A percentile compares a stretch with the other conserved stretches of the same genome.
These are phyloP conservation scores for Lysandra bellargus DNA, from an alignment of 2,888 invertebrate species.

Conservation along the genomic window DNA sequence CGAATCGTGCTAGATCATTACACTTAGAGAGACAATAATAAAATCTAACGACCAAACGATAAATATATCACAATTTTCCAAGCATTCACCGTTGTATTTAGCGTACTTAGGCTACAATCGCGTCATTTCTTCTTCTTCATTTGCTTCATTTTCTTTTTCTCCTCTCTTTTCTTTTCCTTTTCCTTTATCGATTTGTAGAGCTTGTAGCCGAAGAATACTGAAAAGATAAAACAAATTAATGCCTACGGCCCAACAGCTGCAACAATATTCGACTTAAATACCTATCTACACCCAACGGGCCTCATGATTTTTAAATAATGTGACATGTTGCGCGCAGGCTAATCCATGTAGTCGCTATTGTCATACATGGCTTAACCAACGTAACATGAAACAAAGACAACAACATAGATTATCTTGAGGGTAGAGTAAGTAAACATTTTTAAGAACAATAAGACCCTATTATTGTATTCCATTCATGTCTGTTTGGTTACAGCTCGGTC, in stretches of 20 bases:
- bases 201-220: constrained; percentile 94
- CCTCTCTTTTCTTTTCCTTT: constrained; percentile 87
- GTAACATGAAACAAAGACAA: no score
- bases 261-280: neutral
- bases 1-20: neutral
- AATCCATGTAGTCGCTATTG: no score
- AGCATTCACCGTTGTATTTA: constrained; percentile 19
- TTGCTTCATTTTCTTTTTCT: constrained; percentile 89
- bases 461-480: neutral
- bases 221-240: constrained; percentile 55
- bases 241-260: neutral
- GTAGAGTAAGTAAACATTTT: neutral
- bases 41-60: constrained; percentile 18
- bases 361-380: no score
- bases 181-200: constrained; percentile 89
- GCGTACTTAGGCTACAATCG: neutral
- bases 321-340: no score
- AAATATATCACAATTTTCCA: constrained; percentile 31
- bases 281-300: neutral
- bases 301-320: neutral
- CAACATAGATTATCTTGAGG: neutral
- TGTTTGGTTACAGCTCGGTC: no score
- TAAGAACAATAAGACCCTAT: neutral
- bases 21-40: neutral
- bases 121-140: constrained; percentile 86